These are phyloP conservation scores for Tribolium madens DNA, from an alignment of 1,140 invertebrate genomes.

Conservation along the genomic window DNA sequence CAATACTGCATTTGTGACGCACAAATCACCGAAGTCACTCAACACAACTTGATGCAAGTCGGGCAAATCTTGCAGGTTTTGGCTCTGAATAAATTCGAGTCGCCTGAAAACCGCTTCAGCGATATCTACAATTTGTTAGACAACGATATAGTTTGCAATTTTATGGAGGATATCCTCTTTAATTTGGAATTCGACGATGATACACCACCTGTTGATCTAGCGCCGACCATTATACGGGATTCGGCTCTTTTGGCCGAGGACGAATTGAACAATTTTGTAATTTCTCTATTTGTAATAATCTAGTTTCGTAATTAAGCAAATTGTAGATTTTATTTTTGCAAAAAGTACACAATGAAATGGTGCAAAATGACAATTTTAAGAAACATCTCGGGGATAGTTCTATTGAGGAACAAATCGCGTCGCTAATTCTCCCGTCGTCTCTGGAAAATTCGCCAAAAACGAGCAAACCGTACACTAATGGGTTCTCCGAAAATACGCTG, in stretches of 20 bases:
- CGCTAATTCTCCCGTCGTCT: slow-evolving; percentile 50
- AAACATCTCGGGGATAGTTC: slow-evolving; percentile 49
- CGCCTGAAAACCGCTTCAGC: slow-evolving; percentile 77
- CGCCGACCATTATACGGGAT: slow-evolving; percentile 73
- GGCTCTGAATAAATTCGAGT: slow-evolving; percentile 86
- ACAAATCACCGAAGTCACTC: slow-evolving; percentile 89
- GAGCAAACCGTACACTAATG: slow-evolving; percentile 46
- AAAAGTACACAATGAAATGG: slow-evolving; percentile 60
- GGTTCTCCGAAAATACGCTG: slow-evolving; percentile 1
- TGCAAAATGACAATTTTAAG: slow-evolving; percentile 52
- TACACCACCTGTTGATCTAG: slow-evolving; percentile 68
- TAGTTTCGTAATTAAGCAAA: background rate
- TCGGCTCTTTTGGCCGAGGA: slow-evolving; percentile 77
- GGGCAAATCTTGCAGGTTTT: slow-evolving; percentile 93
- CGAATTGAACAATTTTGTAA: slow-evolving; percentile 76
- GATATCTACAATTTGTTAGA: slow-evolving; percentile 85
- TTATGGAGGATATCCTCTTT: slow-evolving; percentile 79
- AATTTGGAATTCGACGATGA: slow-evolving; percentile 71
- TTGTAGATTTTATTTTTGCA: slow-evolving; percentile 66
- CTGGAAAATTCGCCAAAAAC: slow-evolving; percentile 56
- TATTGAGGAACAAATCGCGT: slow-evolving; percentile 57
- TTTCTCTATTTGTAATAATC: slow-evolving; percentile 53
- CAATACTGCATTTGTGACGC: slow-evolving; percentile 95
- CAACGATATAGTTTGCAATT: slow-evolving; percentile 79
- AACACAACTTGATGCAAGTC: slow-evolving; percentile 94